phyloP scores from a whole-genome alignment of 2,113 vertebrate genomes.

The Rhinoderma darwinii region DNA sequence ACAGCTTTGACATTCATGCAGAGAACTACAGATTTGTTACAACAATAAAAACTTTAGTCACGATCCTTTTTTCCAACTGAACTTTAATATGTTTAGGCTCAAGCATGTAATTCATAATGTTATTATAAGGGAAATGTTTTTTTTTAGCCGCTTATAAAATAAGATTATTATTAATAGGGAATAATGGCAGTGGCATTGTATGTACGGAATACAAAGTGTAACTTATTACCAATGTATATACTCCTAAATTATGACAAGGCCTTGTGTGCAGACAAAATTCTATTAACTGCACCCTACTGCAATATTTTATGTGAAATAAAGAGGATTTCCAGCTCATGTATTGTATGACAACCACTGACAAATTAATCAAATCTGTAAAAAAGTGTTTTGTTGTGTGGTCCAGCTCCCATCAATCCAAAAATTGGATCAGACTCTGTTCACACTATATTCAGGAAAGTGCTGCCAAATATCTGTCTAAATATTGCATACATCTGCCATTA shows the following conservation, averaged over 20 bases:
- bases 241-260: too few species aligned
- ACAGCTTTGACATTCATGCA: background rate
- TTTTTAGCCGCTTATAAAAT: background rate
- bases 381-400: background rate
- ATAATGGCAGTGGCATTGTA: background rate
- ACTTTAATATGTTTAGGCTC: background rate
- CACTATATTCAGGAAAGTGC: background rate
- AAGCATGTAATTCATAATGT: background rate
- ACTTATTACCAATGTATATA: background rate
- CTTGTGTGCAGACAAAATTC: too few species aligned
- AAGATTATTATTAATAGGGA: background rate
- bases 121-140: background rate
- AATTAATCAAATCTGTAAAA: background rate
- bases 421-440: background rate
- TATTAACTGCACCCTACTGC: too few species aligned
- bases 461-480: too few species aligned
- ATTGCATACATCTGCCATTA: background rate
- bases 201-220: background rate
- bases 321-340: too few species aligned
- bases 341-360: background rate
- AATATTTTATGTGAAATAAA: too few species aligned
- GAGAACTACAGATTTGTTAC: background rate
- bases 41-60: background rate
- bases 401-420: background rate
- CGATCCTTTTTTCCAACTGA: background rate